Conservation (phyloP, 2,888 invertebrate species). For the Patella depressa region DNA sequence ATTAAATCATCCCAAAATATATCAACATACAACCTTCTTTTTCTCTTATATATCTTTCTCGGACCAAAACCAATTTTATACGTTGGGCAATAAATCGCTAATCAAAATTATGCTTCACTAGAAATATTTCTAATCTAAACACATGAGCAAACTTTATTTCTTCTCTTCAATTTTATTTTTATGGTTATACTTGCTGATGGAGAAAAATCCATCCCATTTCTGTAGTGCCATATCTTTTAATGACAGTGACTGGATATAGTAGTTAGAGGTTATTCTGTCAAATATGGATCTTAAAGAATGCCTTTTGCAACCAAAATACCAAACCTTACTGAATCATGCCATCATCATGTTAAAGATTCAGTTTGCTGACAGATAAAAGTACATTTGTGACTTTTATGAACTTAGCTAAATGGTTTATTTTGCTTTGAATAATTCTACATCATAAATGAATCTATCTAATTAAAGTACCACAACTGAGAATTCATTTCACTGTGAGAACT, state of each 20-base stretch:
- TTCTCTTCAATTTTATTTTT: constrained; percentile 10
- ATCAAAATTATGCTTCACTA: constrained; percentile 10
- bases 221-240: constrained; percentile 4
- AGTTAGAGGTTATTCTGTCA: too few relatives aligned
- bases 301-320: too few relatives aligned
- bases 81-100: constrained; percentile 1
- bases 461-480: too few relatives aligned
- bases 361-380: too few relatives aligned
- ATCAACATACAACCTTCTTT: neutral
- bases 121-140: constrained; percentile 12
- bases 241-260: neutral
- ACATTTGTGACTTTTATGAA: too few relatives aligned
- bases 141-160: constrained; percentile 7
- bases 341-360: too few relatives aligned
- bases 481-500: too few relatives aligned
- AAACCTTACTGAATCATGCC: too few relatives aligned
- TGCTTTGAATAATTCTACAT: too few relatives aligned
- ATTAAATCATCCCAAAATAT: constrained; percentile 1
- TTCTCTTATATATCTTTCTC: neutral
- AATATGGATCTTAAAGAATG: too few relatives aligned
- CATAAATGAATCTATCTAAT: too few relatives aligned
- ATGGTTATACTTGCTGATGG: neutral
- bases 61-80: neutral
- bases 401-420: too few relatives aligned
- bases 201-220: constrained; percentile 4